Evolutionary conservation across 2,113 vertebrate species (phyloP).

Genomic region (Meleagris gallopavo): DNA sequence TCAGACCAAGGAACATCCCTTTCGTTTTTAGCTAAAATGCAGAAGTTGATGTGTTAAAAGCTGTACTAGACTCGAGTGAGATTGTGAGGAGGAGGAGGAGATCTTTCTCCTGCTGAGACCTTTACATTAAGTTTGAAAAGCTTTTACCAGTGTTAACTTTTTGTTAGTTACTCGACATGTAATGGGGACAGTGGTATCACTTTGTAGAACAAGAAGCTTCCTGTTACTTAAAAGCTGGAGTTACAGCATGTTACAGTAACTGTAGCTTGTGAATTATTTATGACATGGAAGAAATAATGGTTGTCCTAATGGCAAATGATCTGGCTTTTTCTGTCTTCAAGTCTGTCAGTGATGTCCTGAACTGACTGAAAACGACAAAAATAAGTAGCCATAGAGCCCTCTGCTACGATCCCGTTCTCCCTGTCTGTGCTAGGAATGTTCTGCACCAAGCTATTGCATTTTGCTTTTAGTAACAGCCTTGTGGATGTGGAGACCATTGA

Average conservation of each 20-base stretch:
- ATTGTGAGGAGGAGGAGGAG: not conserved
- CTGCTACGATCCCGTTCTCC: not conserved
- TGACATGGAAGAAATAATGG: conserved; percentile 14
- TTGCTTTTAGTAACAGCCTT: rapidly evolving
- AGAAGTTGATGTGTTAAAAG: not conserved
- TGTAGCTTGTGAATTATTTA: conserved; percentile 41
- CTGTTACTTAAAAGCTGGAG: conserved; percentile 16
- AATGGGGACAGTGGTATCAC: conserved; percentile 15
- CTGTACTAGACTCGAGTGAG: not conserved
- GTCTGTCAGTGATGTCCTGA: not conserved
- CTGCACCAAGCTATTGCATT: not conserved
- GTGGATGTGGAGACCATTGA: not conserved
- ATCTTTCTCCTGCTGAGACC: conserved; percentile 27
- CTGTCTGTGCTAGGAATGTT: not conserved
- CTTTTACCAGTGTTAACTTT: conserved; percentile 44
- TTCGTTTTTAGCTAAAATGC: not conserved
- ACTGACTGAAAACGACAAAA: not conserved
- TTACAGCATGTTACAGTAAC: not conserved
- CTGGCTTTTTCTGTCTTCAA: not conserved
- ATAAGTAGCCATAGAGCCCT: not conserved
- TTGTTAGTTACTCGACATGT: conserved; percentile 37
- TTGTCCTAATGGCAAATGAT: conserved; percentile 20
- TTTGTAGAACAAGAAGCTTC: conserved; percentile 40
- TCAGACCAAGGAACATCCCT: not conserved
- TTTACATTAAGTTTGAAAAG: conserved; percentile 48